phyloP scores from a whole-genome alignment of 2,113 vertebrate species.

The Ophiodon elongatus region DNA sequence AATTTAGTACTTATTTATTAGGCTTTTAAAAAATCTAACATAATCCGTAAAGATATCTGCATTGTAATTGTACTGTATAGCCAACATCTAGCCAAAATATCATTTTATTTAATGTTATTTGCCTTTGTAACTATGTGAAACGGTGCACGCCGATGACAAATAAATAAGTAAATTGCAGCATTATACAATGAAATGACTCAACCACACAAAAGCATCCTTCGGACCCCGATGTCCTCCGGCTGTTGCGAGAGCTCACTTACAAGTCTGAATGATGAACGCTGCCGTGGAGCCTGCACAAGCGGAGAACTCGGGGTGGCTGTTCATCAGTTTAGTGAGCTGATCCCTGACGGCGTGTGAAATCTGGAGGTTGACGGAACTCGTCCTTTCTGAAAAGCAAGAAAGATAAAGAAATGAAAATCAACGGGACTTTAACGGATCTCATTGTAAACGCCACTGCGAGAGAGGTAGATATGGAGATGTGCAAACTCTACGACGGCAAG shows the following conservation, averaged over 20 bases:
- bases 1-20: no score
- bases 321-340: constrained; percentile 85
- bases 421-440: not conserved
- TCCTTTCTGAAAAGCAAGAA: constrained; percentile 78
- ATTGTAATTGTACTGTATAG: no score
- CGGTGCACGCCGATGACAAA: no score
- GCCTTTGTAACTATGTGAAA: not conserved
- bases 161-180: not conserved
- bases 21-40: no score
- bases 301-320: constrained; percentile 82
- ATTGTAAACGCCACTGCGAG: not conserved
- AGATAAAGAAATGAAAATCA: not conserved
- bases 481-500: not conserved
- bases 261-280: constrained; percentile 91
- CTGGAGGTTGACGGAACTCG: constrained; percentile 76
- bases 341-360: constrained; percentile 84
- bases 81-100: no score
- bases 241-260: constrained; percentile 79
- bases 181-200: not conserved
- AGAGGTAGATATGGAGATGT: not conserved
- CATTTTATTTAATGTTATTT: not conserved
- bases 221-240: not conserved
- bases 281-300: constrained; percentile 88
- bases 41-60: no score
- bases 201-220: not conserved